These are phyloP conservation scores for Oryzias celebensis DNA, from an alignment of 2,113 vertebrate genomes.

Conservation along the genomic window DNA sequence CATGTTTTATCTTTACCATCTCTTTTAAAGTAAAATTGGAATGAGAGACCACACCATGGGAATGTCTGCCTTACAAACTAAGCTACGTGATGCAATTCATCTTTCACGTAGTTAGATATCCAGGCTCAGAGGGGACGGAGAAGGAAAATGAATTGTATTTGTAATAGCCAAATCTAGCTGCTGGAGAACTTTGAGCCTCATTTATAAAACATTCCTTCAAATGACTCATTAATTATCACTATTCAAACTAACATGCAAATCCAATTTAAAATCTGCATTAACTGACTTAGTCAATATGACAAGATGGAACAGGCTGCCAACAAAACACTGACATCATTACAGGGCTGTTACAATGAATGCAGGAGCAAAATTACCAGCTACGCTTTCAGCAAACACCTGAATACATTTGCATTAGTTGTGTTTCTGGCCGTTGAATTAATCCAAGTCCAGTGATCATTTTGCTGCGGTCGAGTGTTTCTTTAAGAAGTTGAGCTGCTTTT, in stretches of 20 bases:
- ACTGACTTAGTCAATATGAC: not conserved
- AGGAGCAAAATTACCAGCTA: not conserved
- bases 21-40: not conserved
- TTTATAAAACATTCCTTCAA: not conserved
- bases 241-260: constrained; percentile 1
- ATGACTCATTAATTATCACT: not conserved
- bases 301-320: not conserved
- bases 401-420: not conserved
- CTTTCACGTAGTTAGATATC: not conserved
- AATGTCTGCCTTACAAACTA: not conserved
- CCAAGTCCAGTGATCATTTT: not conserved
- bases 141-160: not conserved
- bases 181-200: not conserved
- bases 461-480: not conserved
- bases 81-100: not conserved
- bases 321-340: not conserved
- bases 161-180: not conserved
- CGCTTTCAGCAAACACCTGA: not conserved
- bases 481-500: not conserved
- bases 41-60: not conserved
- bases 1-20: not conserved
- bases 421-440: not conserved
- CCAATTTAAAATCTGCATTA: constrained; percentile 1
- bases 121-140: not conserved
- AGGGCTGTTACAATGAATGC: not conserved